Conservation (phyloP, 2,888 invertebrate genomes). For the Lymantria monacha region DNA sequence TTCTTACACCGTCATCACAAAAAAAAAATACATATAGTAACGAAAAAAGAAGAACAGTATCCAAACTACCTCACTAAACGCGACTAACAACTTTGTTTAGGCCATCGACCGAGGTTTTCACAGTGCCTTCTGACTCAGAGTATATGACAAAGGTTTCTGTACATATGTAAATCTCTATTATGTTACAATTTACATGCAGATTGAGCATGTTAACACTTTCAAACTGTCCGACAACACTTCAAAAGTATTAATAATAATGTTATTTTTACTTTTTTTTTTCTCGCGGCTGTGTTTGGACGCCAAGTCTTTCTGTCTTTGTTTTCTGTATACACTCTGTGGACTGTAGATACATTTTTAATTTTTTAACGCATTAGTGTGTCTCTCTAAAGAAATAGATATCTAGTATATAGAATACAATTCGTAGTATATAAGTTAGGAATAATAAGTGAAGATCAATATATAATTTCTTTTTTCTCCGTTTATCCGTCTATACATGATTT, state of each 20-base stretch:
- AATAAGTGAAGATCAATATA: too few species aligned
- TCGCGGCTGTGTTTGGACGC: slow-evolving; percentile 9
- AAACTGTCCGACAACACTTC: slow-evolving; percentile 29
- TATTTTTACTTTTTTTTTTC: slow-evolving; percentile 17
- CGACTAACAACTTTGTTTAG: slow-evolving; percentile 46
- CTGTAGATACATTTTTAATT: background rate
- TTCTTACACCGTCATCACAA: too few species aligned
- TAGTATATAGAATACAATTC: too few species aligned
- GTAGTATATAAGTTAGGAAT: too few species aligned
- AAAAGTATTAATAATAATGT: slow-evolving; percentile 33
- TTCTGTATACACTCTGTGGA: slow-evolving; percentile 11
- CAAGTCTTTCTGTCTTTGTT: slow-evolving; percentile 13
- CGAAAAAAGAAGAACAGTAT: slow-evolving; percentile 16
- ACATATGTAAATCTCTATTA: slow-evolving; percentile 74
- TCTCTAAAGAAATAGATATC: too few species aligned
- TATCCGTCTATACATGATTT: too few species aligned
- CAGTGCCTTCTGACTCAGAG: slow-evolving; percentile 58
- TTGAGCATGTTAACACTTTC: slow-evolving; percentile 52
- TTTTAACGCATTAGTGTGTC: background rate
- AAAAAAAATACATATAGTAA: background rate
- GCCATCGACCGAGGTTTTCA: slow-evolving; percentile 69
- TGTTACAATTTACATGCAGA: slow-evolving; percentile 70
- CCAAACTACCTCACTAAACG: slow-evolving; percentile 39
- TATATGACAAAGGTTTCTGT: slow-evolving; percentile 61
- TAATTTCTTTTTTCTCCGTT: too few species aligned